These are phyloP conservation scores for Lepus oiostolus DNA, from an alignment of 2,797 vertebrate genomes.

Conservation along the genomic window DNA sequence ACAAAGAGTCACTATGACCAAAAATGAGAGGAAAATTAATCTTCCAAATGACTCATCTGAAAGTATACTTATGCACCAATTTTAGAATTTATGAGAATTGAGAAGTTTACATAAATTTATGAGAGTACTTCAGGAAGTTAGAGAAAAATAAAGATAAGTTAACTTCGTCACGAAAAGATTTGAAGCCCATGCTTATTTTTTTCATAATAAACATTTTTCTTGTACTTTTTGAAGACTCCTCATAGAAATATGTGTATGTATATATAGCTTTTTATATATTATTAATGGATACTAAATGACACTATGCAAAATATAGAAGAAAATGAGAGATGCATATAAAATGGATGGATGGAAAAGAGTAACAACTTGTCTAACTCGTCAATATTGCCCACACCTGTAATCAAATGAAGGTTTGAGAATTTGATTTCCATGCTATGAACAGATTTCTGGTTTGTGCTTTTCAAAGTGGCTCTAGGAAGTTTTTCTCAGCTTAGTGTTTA, in stretches of 20 bases:
- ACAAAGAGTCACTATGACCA: neutral
- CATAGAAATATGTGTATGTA: neutral
- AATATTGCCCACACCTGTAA: neutral
- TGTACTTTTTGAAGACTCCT: too few relatives aligned
- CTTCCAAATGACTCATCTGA: neutral
- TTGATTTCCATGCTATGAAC: neutral
- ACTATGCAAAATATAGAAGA: neutral
- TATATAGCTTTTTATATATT: neutral
- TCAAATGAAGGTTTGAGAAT: neutral
- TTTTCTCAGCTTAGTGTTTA: slow-evolving; percentile 12
- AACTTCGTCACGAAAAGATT: too few relatives aligned
- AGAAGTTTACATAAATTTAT: neutral
- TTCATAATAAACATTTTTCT: too few relatives aligned
- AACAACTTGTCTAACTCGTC: neutral
- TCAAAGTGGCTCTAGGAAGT: neutral
- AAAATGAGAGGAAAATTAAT: neutral
- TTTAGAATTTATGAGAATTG: neutral
- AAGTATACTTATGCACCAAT: neutral
- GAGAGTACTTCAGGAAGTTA: neutral
- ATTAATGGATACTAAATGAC: neutral
- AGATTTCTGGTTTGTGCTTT: neutral
- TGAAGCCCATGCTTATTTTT: too few relatives aligned
- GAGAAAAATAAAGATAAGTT: too few relatives aligned
- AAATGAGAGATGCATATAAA: neutral
- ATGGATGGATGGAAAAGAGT: neutral